Evolutionary conservation across 2,888 invertebrate species (phyloP), one percentile per base, ranked within the genome.

Genomic region (Lithophane ornitopus): DNA sequence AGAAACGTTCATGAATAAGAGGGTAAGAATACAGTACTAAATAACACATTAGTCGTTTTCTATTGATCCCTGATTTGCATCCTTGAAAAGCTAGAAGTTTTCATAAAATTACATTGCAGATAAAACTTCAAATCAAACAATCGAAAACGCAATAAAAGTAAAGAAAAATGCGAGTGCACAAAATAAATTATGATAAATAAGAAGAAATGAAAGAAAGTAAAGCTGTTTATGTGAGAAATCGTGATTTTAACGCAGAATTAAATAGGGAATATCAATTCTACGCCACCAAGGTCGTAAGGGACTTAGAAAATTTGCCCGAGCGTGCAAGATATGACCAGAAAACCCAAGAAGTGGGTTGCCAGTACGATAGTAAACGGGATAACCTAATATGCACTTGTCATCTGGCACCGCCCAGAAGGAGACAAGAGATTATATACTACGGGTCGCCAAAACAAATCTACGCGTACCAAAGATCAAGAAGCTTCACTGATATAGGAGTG

Each of bases 171-270:
- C 70, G 70, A 84, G 65, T 77, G 74, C 76, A 78, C 78, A 82
- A 84, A 87, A 88, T 28, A 90, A 87, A 91, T 86, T 82, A 93
- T 92, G 94, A 91, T 91, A 92, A 90, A 91, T 86, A 91, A 88
- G 86, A 90, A 91, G 91, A 91, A 90, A 94, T 94, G 94, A 93
- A 90, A 90, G 89, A 91, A 70, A 91, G 84, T 81, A 93, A 91
- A 89, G 92, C 87, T 77, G 89, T 92, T 41, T 87, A 93, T 87
- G 92, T 92, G 8, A 91, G 88, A 4, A 92, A 89, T 80, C 86
- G 86, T 65, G 85, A 91, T 69, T 82, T 86, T 22, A 87, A 78
- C 66, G 75, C 78, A 7, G 76, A 74, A 46, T 59, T 77, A n/a
- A 74, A 74, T 41, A 78, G 39, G 26, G 79, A 88, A 19, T 71